A percentile compares a stretch with the other conserved stretches of the same genome.
Conservation (phyloP, 2,888 invertebrate genomes). For the Diplolepis rosae region DNA sequence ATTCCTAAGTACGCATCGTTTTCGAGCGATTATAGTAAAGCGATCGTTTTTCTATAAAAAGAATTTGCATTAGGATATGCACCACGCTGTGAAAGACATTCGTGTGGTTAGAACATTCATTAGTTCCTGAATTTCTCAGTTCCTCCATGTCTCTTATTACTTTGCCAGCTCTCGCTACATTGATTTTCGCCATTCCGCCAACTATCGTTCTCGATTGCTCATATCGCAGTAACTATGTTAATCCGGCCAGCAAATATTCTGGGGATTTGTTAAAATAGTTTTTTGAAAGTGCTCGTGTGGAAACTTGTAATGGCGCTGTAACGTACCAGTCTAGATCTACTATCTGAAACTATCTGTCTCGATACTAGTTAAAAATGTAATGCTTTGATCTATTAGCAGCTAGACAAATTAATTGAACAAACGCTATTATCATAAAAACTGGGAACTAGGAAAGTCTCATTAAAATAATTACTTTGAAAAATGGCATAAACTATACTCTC, state of each 20-base stretch:
- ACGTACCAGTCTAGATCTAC: too few relatives aligned
- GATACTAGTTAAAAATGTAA: too few relatives aligned
- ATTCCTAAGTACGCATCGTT: conserved; percentile 10
- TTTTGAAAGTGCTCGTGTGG: too few relatives aligned
- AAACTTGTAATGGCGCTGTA: too few relatives aligned
- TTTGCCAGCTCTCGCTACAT: conserved; percentile 21
- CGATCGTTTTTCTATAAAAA: not conserved
- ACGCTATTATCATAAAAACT: too few relatives aligned
- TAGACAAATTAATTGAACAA: too few relatives aligned
- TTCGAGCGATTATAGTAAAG: conserved; percentile 9
- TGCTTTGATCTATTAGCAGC: too few relatives aligned
- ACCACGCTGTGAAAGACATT: not conserved
- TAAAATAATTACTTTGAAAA: too few relatives aligned
- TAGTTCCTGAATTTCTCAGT: not conserved
- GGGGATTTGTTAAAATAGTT: too few relatives aligned
- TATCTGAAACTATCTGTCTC: too few relatives aligned
- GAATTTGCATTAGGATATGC: not conserved
- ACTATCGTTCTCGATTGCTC: conserved; percentile 7
- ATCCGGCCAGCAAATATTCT: not conserved
- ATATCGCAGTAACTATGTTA: not conserved
- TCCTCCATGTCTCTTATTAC: conserved; percentile 12
- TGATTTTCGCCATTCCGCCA: conserved; percentile 11
- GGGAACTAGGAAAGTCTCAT: too few relatives aligned
- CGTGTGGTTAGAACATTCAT: conserved; percentile 13
- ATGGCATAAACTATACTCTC: too few relatives aligned